phyloP scores from a whole-genome alignment of 1,140 invertebrate genomes.

The Hylaeus anthracinus region DNA sequence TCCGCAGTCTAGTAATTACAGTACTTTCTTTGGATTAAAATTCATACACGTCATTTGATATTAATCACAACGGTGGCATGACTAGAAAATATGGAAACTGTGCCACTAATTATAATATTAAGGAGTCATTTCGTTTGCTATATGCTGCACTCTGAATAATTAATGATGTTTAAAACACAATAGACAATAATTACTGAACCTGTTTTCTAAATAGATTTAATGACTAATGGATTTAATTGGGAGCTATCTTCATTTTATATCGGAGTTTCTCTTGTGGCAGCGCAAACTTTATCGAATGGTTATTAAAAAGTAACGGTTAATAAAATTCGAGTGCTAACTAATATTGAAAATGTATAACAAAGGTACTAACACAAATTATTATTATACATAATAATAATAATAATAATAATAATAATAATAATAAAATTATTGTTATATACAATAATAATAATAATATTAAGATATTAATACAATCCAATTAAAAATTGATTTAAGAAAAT shows the following conservation, averaged over 20 bases:
- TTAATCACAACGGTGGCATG: background rate
- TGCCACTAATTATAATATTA: background rate
- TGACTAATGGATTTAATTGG: constrained; percentile 7
- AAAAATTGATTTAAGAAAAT: too few relatives aligned
- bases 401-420: too few relatives aligned
- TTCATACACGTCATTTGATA: background rate
- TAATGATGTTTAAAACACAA: constrained; percentile 14
- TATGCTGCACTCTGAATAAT: background rate
- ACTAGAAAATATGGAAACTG: background rate
- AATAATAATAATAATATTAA: too few relatives aligned
- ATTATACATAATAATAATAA: too few relatives aligned
- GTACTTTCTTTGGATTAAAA: background rate
- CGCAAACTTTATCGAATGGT: background rate
- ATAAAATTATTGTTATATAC: too few relatives aligned
- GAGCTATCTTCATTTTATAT: background rate
- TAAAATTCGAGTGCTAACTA: background rate
- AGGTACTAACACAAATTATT: background rate
- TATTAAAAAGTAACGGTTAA: background rate
- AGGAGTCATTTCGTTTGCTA: background rate
- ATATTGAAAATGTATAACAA: background rate
- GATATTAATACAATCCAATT: too few relatives aligned
- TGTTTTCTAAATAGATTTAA: background rate
- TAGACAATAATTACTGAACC: constrained; percentile 9
- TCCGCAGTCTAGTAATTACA: too few relatives aligned
- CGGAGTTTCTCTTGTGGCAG: background rate